These are phyloP conservation scores for Whitmania pigra DNA, from an alignment of 1,140 invertebrate species.

Conservation along the genomic window DNA sequence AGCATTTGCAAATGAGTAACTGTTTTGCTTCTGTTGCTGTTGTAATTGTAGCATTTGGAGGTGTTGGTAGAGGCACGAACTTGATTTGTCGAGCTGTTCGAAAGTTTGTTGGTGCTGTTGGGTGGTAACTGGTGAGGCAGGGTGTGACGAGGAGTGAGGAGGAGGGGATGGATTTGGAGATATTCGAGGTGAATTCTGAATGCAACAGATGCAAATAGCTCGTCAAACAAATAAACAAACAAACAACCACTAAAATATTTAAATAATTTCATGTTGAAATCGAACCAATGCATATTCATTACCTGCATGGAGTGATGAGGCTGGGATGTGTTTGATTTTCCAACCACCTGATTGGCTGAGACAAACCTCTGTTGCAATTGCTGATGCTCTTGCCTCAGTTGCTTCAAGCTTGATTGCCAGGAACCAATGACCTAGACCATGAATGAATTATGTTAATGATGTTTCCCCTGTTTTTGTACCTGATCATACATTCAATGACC, in stretches of 20 bases:
- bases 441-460: slow-evolving; percentile 12
- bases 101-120: slow-evolving; percentile 20
- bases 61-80: slow-evolving; percentile 36
- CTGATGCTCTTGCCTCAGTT: slow-evolving; percentile 45
- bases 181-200: slow-evolving; percentile 26
- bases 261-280: no score
- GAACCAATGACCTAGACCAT: slow-evolving; percentile 27
- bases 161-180: slow-evolving; percentile 33
- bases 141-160: slow-evolving; percentile 30
- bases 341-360: background rate
- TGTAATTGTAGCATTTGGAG: slow-evolving; percentile 45
- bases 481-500: slow-evolving; percentile 13
- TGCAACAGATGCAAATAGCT: slow-evolving; percentile 10
- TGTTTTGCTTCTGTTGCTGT: slow-evolving; percentile 29
- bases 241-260: slow-evolving; percentile 5
- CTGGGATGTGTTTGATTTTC: background rate
- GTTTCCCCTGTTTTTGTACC: no score
- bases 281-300: background rate
- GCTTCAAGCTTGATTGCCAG: slow-evolving; percentile 35
- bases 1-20: slow-evolving; percentile 12
- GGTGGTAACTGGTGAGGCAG: slow-evolving; percentile 35
- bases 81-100: slow-evolving; percentile 24
- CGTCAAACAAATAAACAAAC: slow-evolving; percentile 21
- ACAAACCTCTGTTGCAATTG: slow-evolving; percentile 40
- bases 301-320: slow-evolving; percentile 14